Conservation (phyloP, 2,888 invertebrate genomes). For the Sabellastarte sp. region DNA sequence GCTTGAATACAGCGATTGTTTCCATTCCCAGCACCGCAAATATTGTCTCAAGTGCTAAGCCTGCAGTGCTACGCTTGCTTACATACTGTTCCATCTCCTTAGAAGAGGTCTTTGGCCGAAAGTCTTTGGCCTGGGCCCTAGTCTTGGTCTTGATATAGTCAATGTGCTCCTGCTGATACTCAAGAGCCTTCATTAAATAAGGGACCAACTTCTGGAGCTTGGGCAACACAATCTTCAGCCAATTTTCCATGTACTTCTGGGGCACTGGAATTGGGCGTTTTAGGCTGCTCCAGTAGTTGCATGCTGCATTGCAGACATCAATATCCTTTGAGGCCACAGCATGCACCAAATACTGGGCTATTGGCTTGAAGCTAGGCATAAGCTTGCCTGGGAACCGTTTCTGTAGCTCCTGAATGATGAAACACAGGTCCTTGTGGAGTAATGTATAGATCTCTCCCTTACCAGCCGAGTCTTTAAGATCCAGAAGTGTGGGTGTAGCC, state of each 20-base stretch:
- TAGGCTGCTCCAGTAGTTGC: constrained; percentile 25
- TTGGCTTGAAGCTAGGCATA: constrained; percentile 13
- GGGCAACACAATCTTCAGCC: constrained; percentile 17
- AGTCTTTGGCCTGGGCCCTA: background rate
- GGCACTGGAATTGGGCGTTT: constrained; percentile 22
- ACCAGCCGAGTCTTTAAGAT: background rate
- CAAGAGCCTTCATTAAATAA: constrained; percentile 16
- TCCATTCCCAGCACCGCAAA: constrained; percentile 22
- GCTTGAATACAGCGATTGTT: constrained; percentile 14
- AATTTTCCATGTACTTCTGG: constrained; percentile 14
- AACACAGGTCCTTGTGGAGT: constrained; percentile 15
- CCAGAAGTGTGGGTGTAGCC: background rate
- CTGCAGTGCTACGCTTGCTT: constrained; percentile 19
- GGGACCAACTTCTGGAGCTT: constrained; percentile 20
- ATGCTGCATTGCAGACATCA: constrained; percentile 18
- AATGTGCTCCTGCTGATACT: constrained; percentile 20
- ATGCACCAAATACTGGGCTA: constrained; percentile 14
- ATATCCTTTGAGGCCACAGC: constrained; percentile 11
- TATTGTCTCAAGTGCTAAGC: constrained; percentile 26
- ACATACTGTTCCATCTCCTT: constrained; percentile 12
- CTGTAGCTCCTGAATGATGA: constrained; percentile 16
- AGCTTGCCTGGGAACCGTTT: constrained; percentile 12
- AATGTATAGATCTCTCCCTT: background rate
- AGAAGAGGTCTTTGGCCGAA: background rate
- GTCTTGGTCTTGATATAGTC: constrained; percentile 10